A percentile compares a stretch with the other conserved stretches of the same genome.
phyloP scores from a whole-genome alignment of 1,140 invertebrate genomes.

The Teleogryllus occipitalis region DNA sequence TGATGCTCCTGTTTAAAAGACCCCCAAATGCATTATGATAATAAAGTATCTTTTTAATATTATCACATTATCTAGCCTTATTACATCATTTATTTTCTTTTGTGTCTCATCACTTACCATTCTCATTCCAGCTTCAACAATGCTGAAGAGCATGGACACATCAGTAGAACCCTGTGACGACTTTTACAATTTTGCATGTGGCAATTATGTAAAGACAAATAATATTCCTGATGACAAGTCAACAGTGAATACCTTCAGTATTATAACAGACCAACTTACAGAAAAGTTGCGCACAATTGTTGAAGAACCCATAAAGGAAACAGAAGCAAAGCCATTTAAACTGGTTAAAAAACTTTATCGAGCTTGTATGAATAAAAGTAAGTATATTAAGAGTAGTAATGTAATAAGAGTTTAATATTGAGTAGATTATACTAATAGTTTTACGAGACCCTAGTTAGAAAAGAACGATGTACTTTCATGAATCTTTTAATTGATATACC shows the following conservation, averaged over 20 bases:
- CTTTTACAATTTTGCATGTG: conserved; percentile 68
- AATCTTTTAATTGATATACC: background rate
- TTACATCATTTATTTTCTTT: background rate
- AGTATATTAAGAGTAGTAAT: conserved; percentile 32
- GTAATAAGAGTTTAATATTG: too few species aligned
- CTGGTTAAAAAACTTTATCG: conserved; percentile 70
- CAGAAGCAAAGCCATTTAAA: conserved; percentile 63
- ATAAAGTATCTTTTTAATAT: background rate
- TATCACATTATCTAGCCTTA: background rate
- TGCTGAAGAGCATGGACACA: conserved; percentile 45
- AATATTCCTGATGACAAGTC: conserved; percentile 48
- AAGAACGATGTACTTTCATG: too few species aligned
- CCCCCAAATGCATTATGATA: background rate
- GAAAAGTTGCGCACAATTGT: conserved; percentile 41
- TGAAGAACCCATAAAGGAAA: conserved; percentile 51
- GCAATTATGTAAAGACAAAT: conserved; percentile 40
- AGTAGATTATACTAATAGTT: too few species aligned
- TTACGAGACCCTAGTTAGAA: too few species aligned
- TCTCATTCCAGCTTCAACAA: conserved; percentile 35
- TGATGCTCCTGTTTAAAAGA: too few species aligned
- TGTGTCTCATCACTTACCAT: background rate
- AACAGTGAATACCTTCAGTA: conserved; percentile 36
- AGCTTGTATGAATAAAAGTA: conserved; percentile 79
- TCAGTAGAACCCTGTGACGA: conserved; percentile 64
- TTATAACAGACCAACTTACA: conserved; percentile 39